Conservation (phyloP, 2,797 vertebrate genomes). For the Octomys mimax region DNA sequence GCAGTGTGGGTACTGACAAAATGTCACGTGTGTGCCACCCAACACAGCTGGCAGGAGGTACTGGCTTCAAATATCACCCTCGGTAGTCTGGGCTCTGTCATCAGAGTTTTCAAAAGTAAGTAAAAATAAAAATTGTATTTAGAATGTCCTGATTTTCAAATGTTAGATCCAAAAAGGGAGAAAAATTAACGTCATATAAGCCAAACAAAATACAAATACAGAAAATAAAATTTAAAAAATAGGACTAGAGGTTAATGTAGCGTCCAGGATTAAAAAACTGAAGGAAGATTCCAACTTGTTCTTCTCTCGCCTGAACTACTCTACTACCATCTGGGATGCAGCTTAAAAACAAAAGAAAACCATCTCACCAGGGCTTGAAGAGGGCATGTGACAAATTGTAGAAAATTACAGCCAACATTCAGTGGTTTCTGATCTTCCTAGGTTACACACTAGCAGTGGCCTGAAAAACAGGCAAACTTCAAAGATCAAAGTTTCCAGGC, state of each 20-base stretch:
- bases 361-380: slow-evolving; percentile 74
- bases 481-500: slow-evolving; percentile 75
- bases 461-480: slow-evolving; percentile 68
- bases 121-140: slow-evolving; percentile 58
- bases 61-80: neutral
- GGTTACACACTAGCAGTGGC: slow-evolving; percentile 68
- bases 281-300: slow-evolving; percentile 60
- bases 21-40: neutral
- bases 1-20: no score
- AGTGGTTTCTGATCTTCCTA: slow-evolving; percentile 79
- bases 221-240: slow-evolving; percentile 35
- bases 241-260: neutral
- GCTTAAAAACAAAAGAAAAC: slow-evolving; percentile 73
- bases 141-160: slow-evolving; percentile 45
- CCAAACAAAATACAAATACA: slow-evolving; percentile 46
- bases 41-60: neutral
- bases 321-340: slow-evolving; percentile 36
- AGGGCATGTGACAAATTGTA: slow-evolving; percentile 84
- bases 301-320: slow-evolving; percentile 62
- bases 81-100: neutral
- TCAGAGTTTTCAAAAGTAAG: slow-evolving; percentile 41
- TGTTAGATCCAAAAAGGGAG: neutral
- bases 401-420: slow-evolving; percentile 81
- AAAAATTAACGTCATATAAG: neutral
- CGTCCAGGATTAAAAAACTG: slow-evolving; percentile 33